A percentile compares a stretch with the other conserved stretches of the same genome.
Evolutionary conservation across 2,113 vertebrate genomes (phyloP).

Genomic region (Montifringilla adamsi): DNA sequence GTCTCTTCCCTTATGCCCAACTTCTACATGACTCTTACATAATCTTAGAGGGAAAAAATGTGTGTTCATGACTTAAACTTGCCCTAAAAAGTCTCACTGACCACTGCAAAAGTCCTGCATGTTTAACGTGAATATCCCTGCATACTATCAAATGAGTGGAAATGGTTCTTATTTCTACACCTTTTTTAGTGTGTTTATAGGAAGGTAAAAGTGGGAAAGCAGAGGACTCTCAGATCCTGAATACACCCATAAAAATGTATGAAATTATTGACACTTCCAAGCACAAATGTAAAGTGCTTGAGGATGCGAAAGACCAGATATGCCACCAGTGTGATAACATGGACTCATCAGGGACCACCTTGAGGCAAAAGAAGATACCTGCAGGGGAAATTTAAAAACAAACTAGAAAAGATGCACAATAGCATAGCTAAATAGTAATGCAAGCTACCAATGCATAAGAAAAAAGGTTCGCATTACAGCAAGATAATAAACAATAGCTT

Average conservation of each 20-base stretch:
- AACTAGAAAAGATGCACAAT: not conserved
- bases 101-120: not conserved
- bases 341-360: not conserved
- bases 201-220: not conserved
- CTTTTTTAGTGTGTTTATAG: not conserved
- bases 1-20: not conserved
- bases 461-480: not conserved
- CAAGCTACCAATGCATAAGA: not conserved
- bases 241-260: not conserved
- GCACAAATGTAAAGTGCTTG: not conserved
- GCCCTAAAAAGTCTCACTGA: not conserved
- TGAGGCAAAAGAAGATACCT: conserved; percentile 11
- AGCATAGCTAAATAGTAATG: not conserved
- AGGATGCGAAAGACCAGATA: not conserved
- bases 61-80: not conserved
- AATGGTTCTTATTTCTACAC: not conserved
- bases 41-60: not conserved
- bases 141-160: not conserved
- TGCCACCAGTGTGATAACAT: not conserved
- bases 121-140: not conserved
- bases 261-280: not conserved
- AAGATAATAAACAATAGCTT: not conserved
- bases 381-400: not conserved
- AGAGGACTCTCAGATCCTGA: not conserved
- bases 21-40: not conserved